Percentiles rank a stretch among this genome's conserved stretches.
Conservation (phyloP, 35 echinoderm and acorn worm genomes). For the Anneissia japonica region DNA sequence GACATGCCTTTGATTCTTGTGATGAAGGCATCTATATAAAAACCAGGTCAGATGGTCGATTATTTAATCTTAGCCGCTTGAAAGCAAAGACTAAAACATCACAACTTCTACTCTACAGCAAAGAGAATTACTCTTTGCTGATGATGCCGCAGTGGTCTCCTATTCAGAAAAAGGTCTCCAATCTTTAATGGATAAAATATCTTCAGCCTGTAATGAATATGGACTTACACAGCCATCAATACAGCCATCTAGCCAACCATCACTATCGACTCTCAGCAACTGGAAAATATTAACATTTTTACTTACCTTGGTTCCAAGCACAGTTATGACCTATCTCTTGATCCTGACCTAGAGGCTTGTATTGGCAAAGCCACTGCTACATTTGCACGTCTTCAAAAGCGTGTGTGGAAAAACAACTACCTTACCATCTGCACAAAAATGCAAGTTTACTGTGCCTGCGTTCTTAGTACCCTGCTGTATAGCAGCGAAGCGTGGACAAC, state of each 20-base stretch:
- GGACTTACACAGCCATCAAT: too few relatives aligned
- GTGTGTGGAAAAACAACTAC: slow-evolving; percentile 41
- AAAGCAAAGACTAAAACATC: not conserved
- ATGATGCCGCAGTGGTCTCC: too few relatives aligned
- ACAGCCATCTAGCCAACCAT: not conserved
- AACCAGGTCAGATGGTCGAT: not conserved
- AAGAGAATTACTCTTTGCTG: too few relatives aligned
- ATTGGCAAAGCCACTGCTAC: slow-evolving; percentile 21
- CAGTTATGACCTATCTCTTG: not conserved
- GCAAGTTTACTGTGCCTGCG: not conserved
- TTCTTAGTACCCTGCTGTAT: slow-evolving; percentile 10
- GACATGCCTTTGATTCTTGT: not conserved
- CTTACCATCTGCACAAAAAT: slow-evolving; percentile 13
- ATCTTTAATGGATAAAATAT: too few relatives aligned
- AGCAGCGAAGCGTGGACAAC: slow-evolving; percentile 22
- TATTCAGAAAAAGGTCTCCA: too few relatives aligned
- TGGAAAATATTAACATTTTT: slow-evolving; percentile 10
- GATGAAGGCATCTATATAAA: not conserved
- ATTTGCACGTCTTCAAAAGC: slow-evolving; percentile 24
- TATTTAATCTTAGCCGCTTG: not conserved
- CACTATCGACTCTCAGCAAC: not conserved
- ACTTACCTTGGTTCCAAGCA: slow-evolving; percentile 8
- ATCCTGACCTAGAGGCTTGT: slow-evolving; percentile 22
- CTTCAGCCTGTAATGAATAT: too few relatives aligned
- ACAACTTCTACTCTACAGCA: too few relatives aligned